A percentile compares a stretch with the other conserved stretches of the same genome.
Evolutionary conservation across 1,140 invertebrate species (phyloP).

Genomic region (Laupala kohalensis): DNA sequence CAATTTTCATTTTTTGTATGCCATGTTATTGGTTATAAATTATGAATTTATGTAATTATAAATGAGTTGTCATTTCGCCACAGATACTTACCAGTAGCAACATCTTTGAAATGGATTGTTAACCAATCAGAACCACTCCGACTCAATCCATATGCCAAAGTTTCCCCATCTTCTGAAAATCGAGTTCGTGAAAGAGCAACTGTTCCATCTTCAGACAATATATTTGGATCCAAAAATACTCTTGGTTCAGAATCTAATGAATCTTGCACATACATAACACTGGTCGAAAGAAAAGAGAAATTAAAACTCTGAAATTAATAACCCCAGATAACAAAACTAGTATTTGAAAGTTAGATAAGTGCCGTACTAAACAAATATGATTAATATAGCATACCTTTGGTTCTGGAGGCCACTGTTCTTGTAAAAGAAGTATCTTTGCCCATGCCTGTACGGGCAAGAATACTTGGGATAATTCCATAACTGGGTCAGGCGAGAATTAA

Average conservation of each 20-base stretch:
- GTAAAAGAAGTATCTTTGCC: conserved; percentile 81
- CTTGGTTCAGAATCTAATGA: conserved; percentile 59
- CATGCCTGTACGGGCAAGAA: conserved; percentile 69
- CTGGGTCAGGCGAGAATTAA: conserved; percentile 67
- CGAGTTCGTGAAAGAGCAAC: conserved; percentile 61
- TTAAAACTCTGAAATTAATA: background rate
- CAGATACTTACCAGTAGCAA: conserved; percentile 47
- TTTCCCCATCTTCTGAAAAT: conserved; percentile 84
- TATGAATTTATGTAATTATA: too few species aligned
- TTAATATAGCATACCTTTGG: conserved; percentile 53
- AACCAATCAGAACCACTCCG: conserved; percentile 92
- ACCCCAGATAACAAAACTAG: too few species aligned
- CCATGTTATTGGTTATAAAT: too few species aligned
- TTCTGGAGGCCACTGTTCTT: conserved; percentile 94
- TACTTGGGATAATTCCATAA: conserved; percentile 96
- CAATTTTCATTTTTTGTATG: too few species aligned
- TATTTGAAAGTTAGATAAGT: background rate
- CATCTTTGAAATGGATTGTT: conserved; percentile 72
- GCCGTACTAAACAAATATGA: background rate
- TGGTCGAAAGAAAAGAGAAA: conserved; percentile 30
- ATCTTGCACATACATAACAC: conserved; percentile 87
- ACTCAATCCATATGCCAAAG: conserved; percentile 83
- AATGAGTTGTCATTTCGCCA: too few species aligned
- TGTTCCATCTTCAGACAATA: conserved; percentile 84
- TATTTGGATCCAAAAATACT: conserved; percentile 94